phyloP scores from a whole-genome alignment of 2,888 invertebrate genomes.

The Limnephilus lunatus region DNA sequence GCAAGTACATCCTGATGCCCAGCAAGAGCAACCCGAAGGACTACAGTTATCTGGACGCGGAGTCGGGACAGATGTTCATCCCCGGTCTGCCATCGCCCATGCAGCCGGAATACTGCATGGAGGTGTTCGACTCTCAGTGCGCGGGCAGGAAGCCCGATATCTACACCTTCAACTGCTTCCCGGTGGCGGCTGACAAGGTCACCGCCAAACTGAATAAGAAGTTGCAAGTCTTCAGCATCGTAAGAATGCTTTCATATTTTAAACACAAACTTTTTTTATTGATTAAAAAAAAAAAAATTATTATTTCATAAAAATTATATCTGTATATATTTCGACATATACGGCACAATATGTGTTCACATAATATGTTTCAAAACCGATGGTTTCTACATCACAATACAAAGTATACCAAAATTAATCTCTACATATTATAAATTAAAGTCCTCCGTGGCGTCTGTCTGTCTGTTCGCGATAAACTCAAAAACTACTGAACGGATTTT shows the following conservation, averaged over 20 bases:
- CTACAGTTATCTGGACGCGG: constrained; percentile 55
- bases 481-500: too few relatives aligned
- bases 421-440: too few relatives aligned
- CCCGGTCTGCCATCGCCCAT: constrained; percentile 65
- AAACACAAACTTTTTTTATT: background rate
- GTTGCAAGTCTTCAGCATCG: constrained; percentile 19
- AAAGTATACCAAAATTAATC: too few relatives aligned
- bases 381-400: too few relatives aligned
- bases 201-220: background rate
- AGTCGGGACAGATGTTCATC: constrained; percentile 56
- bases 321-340: too few relatives aligned
- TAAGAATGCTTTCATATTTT: background rate
- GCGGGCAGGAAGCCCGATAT: constrained; percentile 54
- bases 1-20: constrained; percentile 70
- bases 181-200: constrained; percentile 62
- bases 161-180: constrained; percentile 72
- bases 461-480: too few relatives aligned
- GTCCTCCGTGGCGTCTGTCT: too few relatives aligned
- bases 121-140: constrained; percentile 66
- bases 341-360: too few relatives aligned
- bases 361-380: too few relatives aligned
- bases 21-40: constrained; percentile 67
- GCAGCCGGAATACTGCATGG: constrained; percentile 72
- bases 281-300: too few relatives aligned
- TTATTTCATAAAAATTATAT: too few relatives aligned